Percentiles rank a stretch among this genome's conserved stretches.
phyloP scores from a whole-genome alignment of 2,888 invertebrate genomes.

The Pseudococcus longispinus region DNA sequence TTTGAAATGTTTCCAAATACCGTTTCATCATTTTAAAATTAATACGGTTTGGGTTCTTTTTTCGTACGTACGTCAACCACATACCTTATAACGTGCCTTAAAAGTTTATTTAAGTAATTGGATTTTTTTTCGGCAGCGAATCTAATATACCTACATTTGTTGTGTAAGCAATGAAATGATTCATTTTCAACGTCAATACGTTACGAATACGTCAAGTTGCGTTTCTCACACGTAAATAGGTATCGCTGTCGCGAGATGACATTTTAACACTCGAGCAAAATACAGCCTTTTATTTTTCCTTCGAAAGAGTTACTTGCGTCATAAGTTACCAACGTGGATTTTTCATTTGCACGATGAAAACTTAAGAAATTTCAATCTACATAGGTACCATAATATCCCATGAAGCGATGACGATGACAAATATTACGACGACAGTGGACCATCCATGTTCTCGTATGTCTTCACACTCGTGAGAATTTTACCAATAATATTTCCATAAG shows the following conservation, averaged over 20 bases:
- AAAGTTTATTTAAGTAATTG: conserved; percentile 28
- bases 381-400: not conserved
- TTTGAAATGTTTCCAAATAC: not conserved
- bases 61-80: not conserved
- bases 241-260: not conserved
- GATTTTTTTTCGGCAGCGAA: not conserved
- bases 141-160: not conserved
- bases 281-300: not conserved
- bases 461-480: not conserved
- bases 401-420: not conserved
- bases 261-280: not conserved
- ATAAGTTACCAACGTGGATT: not conserved
- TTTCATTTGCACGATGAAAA: not conserved
- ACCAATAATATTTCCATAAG: not conserved
- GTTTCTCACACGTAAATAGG: not conserved
- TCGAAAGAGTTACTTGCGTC: not conserved
- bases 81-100: not conserved
- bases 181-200: not conserved
- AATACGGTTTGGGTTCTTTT: not conserved
- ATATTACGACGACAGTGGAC: not conserved
- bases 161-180: not conserved
- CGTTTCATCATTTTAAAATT: not conserved
- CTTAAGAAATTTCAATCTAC: not conserved
- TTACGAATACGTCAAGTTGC: not conserved
- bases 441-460: not conserved